Evolutionary conservation across 2,888 invertebrate species (phyloP).

Genomic region (Neria commutata): DNA sequence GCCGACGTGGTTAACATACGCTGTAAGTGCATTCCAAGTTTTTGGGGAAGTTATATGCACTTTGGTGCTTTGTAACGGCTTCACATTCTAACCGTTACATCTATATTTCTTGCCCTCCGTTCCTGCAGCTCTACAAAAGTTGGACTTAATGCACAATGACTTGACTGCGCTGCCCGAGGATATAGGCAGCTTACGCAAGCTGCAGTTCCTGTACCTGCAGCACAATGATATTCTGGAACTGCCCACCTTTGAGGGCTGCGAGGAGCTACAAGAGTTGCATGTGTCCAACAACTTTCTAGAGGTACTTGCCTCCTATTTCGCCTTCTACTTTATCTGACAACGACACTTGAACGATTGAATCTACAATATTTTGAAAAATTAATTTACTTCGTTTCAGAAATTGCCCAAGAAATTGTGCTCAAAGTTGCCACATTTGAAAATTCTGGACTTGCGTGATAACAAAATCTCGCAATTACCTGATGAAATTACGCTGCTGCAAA

Average conservation of each 20-base stretch:
- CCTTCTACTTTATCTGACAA: background rate
- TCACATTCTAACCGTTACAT: background rate
- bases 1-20: conserved; percentile 82
- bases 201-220: conserved; percentile 78
- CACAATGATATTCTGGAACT: conserved; percentile 80
- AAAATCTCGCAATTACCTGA: conserved; percentile 78
- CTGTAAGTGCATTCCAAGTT: conserved; percentile 70
- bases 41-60: too few species aligned
- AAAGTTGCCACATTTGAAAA: conserved; percentile 73
- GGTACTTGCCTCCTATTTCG: too few species aligned
- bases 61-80: conserved; percentile 3
- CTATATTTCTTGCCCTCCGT: background rate
- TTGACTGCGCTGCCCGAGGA: conserved; percentile 69
- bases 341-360: too few species aligned
- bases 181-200: conserved; percentile 75
- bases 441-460: conserved; percentile 82
- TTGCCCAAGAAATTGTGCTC: conserved; percentile 75
- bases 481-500: conserved; percentile 76
- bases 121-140: conserved; percentile 66
- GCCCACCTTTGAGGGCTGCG: conserved; percentile 80
- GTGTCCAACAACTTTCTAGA: conserved; percentile 82
- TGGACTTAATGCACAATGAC: conserved; percentile 77
- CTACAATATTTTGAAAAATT: conserved; percentile 26
- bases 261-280: conserved; percentile 78
- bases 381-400: conserved; percentile 63